A percentile compares a stretch with the other conserved stretches of the same genome.
These are phyloP conservation scores for Chrosomus eos DNA, from an alignment of 2,797 vertebrate species.

Conservation along the genomic window DNA sequence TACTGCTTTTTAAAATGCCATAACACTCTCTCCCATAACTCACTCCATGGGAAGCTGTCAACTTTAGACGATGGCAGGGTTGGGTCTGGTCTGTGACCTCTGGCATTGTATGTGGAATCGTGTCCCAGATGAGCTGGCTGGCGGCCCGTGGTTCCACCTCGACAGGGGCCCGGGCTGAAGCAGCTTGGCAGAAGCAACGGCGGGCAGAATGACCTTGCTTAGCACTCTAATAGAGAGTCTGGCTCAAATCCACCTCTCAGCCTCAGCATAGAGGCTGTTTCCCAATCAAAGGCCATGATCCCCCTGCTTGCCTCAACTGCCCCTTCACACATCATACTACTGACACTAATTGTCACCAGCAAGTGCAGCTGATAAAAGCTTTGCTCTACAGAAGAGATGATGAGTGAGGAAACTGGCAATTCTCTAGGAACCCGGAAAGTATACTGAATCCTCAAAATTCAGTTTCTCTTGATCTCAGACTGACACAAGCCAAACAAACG, in stretches of 20 bases:
- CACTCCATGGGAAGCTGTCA: conserved; percentile 69
- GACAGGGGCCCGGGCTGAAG: conserved; percentile 60
- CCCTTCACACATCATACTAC: conserved; percentile 70
- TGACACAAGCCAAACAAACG: neutral
- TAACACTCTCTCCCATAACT: conserved; percentile 39
- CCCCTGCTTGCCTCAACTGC: conserved; percentile 43
- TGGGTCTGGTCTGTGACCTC: conserved; percentile 72
- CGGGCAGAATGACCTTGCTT: conserved; percentile 75
- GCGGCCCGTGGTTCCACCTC: conserved; percentile 61
- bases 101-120: conserved; percentile 68
- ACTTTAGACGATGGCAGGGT: conserved; percentile 75
- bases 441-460: neutral
- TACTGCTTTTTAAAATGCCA: conserved; percentile 16
- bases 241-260: conserved; percentile 77
- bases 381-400: conserved; percentile 53
- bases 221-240: conserved; percentile 79
- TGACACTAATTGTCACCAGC: conserved; percentile 77
- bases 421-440: neutral
- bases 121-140: conserved; percentile 78
- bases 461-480: neutral
- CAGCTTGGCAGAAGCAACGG: conserved; percentile 71
- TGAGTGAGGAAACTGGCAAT: conserved; percentile 59
- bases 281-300: conserved; percentile 62
- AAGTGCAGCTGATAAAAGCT: conserved; percentile 67
- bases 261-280: conserved; percentile 57